phyloP scores from a whole-genome alignment of 1,140 invertebrate species.

The Potamilus streckersoni region DNA sequence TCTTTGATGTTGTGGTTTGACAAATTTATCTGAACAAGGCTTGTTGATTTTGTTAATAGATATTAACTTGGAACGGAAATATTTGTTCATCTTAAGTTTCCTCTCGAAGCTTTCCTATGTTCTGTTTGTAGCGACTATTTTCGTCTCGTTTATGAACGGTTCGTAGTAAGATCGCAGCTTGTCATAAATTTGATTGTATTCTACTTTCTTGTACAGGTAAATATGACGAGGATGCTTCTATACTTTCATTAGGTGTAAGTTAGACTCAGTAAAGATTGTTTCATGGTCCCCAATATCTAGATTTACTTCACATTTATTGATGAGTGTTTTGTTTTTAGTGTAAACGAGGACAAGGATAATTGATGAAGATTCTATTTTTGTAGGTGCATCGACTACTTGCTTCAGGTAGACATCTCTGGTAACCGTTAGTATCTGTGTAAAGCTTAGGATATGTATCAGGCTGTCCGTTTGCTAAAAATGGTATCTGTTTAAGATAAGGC shows the following conservation, averaged over 20 bases:
- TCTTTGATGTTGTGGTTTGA: background rate
- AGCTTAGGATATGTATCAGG: no score
- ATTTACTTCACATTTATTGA: conserved; percentile 2
- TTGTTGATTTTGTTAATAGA: background rate
- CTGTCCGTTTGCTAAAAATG: no score
- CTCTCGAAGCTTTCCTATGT: no score
- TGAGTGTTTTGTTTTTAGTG: conserved; percentile 5
- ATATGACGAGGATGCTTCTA: background rate
- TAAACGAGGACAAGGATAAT: background rate
- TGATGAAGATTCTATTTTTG: background rate
- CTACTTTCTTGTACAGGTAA: conserved; percentile 6
- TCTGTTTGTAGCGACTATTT: no score
- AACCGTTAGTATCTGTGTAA: background rate
- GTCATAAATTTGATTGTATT: background rate
- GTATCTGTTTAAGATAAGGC: no score
- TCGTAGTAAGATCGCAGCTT: no score
- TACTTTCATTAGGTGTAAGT: background rate
- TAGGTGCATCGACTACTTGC: background rate
- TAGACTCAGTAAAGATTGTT: conserved; percentile 4
- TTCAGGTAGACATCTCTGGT: conserved; percentile 1
- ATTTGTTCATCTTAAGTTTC: background rate
- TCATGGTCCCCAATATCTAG: conserved; percentile 1
- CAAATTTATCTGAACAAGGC: background rate
- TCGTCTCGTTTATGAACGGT: no score
- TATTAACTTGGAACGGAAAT: background rate